Evolutionary conservation across 2,888 invertebrate species (phyloP), one percentile per base, ranked within the genome.

Genomic region (Thyatira batis): DNA sequence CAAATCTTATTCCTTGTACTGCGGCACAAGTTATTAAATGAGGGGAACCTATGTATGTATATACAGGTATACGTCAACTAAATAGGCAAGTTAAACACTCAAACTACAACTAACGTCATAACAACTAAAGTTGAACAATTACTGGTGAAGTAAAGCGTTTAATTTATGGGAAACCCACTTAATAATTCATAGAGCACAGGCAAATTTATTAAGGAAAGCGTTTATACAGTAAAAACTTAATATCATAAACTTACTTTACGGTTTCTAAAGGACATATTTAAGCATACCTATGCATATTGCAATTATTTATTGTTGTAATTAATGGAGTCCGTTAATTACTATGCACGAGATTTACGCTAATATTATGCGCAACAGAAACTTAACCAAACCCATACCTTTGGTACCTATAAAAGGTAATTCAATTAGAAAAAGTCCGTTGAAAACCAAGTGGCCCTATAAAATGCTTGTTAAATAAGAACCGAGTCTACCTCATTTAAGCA

Each of bases 151-250:
- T 10, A 13, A 13, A 25, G 9, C n/a, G 13, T 27, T 25, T 13
- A 46, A 27, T 46, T 23, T 23, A 45, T 23, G 45, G 27, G 27
- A 25, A n/a, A 27, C 17, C 17, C 13, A 25, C 6, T 13, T 46
- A 48, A 45, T 45, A 23, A 45, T 27, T 27, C 27, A 48, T 10
- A 28, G 48, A 48, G n/a, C 21, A 48, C 27, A n/a, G 27, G 48
- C 17, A 13, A 28, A 48, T 45, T 25, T 45, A 48, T 13, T 28
- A 3, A 21, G 17, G 48, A 20, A 48, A 27, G 27, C 28, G 25
- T 8, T 20, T 17, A 13, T 39, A 6, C 33, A 39, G 11, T 13
- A 20, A 20, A 4, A 17, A 4, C 4, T 13, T 43, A 17, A 43
- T 17, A n/a, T n/a, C n/a, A n/a, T n/a, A n/a, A n/a, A n/a, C n/a